Percentiles rank a stretch among this genome's conserved stretches.
phyloP scores from a whole-genome alignment of 2,888 invertebrate genomes.

The Dryadula phaetusa region DNA sequence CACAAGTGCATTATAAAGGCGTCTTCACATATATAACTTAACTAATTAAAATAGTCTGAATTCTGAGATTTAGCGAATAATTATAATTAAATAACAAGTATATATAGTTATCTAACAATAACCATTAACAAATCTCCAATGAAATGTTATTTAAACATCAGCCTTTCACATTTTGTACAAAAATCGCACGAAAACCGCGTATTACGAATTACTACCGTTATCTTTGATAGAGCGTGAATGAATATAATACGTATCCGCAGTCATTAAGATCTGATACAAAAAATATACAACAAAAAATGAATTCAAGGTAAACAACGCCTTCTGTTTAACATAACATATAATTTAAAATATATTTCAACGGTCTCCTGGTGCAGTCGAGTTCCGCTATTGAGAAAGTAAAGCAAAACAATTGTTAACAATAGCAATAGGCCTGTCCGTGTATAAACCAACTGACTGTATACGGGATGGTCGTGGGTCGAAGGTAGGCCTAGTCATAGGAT shows the following conservation, averaged over 20 bases:
- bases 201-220: constrained; percentile 23
- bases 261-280: constrained; percentile 3
- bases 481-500: too few relatives aligned
- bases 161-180: constrained; percentile 18
- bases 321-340: not conserved
- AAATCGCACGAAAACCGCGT: constrained; percentile 7
- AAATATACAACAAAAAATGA: not conserved
- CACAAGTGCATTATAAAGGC: too few relatives aligned
- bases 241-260: constrained; percentile 3
- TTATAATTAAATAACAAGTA: not conserved
- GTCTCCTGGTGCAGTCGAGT: not conserved
- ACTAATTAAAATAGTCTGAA: too few relatives aligned
- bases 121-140: not conserved
- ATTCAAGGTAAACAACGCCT: not conserved
- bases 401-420: too few relatives aligned
- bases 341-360: not conserved
- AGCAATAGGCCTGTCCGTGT: too few relatives aligned
- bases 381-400: too few relatives aligned
- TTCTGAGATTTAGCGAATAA: too few relatives aligned
- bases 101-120: constrained; percentile 2
- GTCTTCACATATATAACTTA: too few relatives aligned
- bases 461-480: too few relatives aligned
- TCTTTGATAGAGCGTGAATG: constrained; percentile 23
- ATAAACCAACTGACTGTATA: too few relatives aligned
- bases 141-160: not conserved